Percentiles rank a stretch among this genome's conserved stretches.
phyloP scores from a whole-genome alignment of 2,888 invertebrate species.

The Mamestra brassicae region DNA sequence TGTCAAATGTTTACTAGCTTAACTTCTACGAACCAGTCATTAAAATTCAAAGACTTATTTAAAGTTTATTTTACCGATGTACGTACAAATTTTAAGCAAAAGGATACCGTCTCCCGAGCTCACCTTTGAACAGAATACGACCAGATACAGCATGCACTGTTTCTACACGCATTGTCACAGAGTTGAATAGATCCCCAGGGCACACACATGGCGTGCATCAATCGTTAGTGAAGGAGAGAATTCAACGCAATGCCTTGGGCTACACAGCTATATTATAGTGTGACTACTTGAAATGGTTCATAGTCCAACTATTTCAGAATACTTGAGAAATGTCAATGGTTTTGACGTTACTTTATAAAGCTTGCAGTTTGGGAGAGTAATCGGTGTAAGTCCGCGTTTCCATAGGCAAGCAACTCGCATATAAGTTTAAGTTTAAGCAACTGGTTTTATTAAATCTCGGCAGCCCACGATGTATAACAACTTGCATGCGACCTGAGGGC shows the following conservation, averaged over 20 bases:
- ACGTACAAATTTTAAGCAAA: background rate
- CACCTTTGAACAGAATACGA: background rate
- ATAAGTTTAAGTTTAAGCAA: too few relatives aligned
- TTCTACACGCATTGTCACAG: constrained; percentile 21
- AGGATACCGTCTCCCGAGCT: background rate
- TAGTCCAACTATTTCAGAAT: background rate
- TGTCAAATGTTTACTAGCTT: background rate
- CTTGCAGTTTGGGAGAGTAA: background rate
- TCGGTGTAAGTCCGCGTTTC: background rate
- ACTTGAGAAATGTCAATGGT: background rate
- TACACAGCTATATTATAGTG: background rate
- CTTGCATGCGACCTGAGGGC: too few relatives aligned
- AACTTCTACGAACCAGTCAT: background rate
- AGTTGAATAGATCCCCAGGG: constrained; percentile 19
- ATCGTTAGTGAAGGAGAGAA: constrained; percentile 23
- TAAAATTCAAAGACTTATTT: background rate
- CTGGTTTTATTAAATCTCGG: too few relatives aligned
- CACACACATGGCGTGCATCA: constrained; percentile 5
- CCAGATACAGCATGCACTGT: constrained; percentile 1
- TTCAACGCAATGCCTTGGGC: background rate
- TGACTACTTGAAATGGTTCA: background rate
- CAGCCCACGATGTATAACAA: too few relatives aligned
- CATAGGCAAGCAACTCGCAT: too few relatives aligned
- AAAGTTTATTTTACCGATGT: too few relatives aligned
- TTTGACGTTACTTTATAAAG: background rate